Conservation (phyloP, 2,113 vertebrate species). For the Lagopus muta region DNA sequence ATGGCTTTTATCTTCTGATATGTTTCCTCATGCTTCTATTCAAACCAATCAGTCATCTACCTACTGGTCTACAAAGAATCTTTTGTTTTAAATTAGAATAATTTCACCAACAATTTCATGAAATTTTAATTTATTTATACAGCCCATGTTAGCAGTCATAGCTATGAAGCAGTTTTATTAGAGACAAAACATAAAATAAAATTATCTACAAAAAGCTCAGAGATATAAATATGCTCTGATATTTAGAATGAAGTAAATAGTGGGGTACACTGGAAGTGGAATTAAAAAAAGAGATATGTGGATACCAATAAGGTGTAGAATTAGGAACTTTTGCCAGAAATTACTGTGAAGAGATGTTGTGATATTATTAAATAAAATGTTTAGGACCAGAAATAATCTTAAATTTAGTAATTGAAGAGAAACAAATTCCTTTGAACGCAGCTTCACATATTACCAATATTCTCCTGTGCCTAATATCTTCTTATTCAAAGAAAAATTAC, state of each 20-base stretch:
- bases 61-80: slow-evolving; percentile 37
- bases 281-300: neutral
- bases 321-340: neutral
- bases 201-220: neutral
- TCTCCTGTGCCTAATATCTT: neutral
- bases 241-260: neutral
- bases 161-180: slow-evolving; percentile 56
- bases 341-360: neutral
- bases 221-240: neutral
- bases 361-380: neutral
- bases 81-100: slow-evolving; percentile 58
- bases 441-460: neutral
- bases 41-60: slow-evolving; percentile 50
- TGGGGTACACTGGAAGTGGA: neutral
- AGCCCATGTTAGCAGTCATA: slow-evolving; percentile 30
- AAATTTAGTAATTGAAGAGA: neutral
- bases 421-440: neutral
- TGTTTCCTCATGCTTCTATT: slow-evolving; percentile 46
- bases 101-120: neutral
- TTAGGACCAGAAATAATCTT: neutral
- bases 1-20: slow-evolving; percentile 60
- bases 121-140: slow-evolving; percentile 62
- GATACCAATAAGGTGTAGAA: neutral
- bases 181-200: neutral
- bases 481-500: neutral